phyloP scores from a whole-genome alignment of 2,888 invertebrate genomes.

The Phoenoteleia sp. region DNA sequence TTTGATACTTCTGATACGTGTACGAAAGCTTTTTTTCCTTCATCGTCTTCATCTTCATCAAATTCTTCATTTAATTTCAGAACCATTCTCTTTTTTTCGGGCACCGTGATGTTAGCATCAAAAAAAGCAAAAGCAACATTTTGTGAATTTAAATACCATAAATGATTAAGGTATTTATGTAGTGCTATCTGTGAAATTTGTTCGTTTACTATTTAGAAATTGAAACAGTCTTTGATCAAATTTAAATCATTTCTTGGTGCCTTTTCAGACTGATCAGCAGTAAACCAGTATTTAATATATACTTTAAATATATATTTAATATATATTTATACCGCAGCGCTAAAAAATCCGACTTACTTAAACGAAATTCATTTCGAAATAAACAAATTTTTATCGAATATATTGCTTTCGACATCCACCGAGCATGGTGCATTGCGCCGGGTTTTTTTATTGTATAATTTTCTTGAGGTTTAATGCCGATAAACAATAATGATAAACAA shows the following conservation, averaged over 20 bases:
- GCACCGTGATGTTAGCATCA: not conserved
- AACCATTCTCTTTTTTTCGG: constrained; percentile 30
- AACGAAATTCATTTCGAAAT: constrained; percentile 68
- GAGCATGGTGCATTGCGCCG: constrained; percentile 66
- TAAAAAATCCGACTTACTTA: constrained; percentile 69
- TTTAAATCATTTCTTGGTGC: constrained; percentile 69
- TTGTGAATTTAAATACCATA: constrained; percentile 15
- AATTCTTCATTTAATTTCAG: constrained; percentile 6
- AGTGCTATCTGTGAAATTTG: constrained; percentile 1
- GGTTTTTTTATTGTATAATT: constrained; percentile 27
- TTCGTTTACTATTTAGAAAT: not conserved
- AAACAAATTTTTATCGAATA: constrained; percentile 74
- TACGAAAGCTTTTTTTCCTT: constrained; percentile 11
- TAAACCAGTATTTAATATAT: constrained; percentile 69
- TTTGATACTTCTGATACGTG: constrained; percentile 35
- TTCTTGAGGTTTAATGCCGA: constrained; percentile 15
- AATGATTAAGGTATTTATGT: constrained; percentile 1
- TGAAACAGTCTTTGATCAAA: constrained; percentile 20
- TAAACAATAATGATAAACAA: constrained; percentile 12
- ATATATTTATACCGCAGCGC: too few species aligned
- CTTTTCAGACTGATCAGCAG: constrained; percentile 31
- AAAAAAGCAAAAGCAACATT: constrained; percentile 30
- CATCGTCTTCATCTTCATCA: constrained; percentile 11
- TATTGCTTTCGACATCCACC: constrained; percentile 76
- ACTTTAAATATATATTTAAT: constrained; percentile 57